A percentile compares a stretch with the other conserved stretches of the same genome.
Conservation (phyloP, 37 sponge, comb jelly and placozoan species). For the Eunapius fragilis region DNA sequence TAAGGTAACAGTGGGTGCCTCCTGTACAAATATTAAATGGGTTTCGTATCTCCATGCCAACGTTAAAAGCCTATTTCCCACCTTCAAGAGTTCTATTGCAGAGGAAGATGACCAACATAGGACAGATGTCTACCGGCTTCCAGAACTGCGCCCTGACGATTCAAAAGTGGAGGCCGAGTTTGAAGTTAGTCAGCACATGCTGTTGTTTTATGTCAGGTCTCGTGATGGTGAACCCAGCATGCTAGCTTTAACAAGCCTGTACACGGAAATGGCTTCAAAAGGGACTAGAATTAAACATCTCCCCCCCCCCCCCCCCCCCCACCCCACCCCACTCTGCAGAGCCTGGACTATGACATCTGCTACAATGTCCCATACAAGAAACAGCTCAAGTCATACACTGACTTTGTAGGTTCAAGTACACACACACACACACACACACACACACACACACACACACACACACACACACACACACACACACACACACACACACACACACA, state of each 20-base stretch:
- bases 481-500: no score
- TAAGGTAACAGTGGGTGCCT: no score
- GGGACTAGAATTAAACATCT: not conserved
- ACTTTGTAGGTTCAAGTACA: constrained; percentile 7
- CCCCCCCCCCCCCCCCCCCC: not conserved
- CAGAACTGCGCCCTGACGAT: not conserved
- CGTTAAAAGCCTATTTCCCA: no score
- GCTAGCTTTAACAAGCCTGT: no score
- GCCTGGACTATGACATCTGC: constrained; percentile 86
- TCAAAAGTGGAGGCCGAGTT: not conserved
- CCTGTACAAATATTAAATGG: no score
- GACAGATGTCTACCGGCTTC: not conserved
- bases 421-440: no score
- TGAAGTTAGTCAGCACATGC: not conserved
- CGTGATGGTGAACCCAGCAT: no score
- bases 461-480: no score
- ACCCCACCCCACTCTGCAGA: constrained; percentile 38
- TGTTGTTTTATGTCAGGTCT: not conserved
- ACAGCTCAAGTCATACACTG: constrained; percentile 27
- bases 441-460: no score
- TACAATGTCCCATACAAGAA: constrained; percentile 86
- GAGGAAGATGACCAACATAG: not conserved
- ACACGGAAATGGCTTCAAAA: no score
- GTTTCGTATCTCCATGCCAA: no score
- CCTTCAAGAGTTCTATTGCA: no score